Evolutionary conservation across 2,888 invertebrate genomes (phyloP), one percentile per base, ranked within the genome.

Genomic region (Lasioglossum morio): DNA sequence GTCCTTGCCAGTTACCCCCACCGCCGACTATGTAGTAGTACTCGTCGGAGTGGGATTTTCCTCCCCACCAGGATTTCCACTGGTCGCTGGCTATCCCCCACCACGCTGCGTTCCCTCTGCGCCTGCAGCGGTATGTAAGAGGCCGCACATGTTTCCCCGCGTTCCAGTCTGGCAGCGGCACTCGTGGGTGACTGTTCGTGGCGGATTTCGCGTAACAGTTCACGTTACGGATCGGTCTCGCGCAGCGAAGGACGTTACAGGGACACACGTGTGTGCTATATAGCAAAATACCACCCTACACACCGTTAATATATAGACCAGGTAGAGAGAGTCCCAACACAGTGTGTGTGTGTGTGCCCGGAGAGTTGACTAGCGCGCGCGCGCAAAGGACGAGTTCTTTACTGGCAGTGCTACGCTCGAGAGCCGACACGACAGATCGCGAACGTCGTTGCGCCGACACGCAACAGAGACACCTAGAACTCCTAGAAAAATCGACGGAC

Each of bases 91-190:
- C 73, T 72, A 4, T 40, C 78, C 87, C 72, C 86, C 77, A 78
- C 84, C 63, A 72, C 72, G 53, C 12, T 66, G 72, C 73, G 27
- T 30, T 89, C 89, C 88, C 88, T 70, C 91, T 75, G 87, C 87
- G 81, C 79, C 79, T 85, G 72, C 80, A 86, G 83, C 84, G 78
- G 92, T 93, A 94, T 94, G 94, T 94, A 94, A 94, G 94, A 93
- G 92, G 87, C 92, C 92, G 91, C 94, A 95, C 94, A 95, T 95
- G 94, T 94, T 93, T 92, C 92, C 92, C 92, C 92, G 93, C 93
- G 90, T 91, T 93, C 92, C 93, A 95, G 95, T 95, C 94, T 94
- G 93, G 94, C 93, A 93, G 93, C 93, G 94, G 91, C 92, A 93
- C 89, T 94, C 94, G 94, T 92, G 93, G 92, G 93, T 91, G 92